Conservation (phyloP, 1,140 invertebrate genomes). For the Drosophila quadrilineata region DNA sequence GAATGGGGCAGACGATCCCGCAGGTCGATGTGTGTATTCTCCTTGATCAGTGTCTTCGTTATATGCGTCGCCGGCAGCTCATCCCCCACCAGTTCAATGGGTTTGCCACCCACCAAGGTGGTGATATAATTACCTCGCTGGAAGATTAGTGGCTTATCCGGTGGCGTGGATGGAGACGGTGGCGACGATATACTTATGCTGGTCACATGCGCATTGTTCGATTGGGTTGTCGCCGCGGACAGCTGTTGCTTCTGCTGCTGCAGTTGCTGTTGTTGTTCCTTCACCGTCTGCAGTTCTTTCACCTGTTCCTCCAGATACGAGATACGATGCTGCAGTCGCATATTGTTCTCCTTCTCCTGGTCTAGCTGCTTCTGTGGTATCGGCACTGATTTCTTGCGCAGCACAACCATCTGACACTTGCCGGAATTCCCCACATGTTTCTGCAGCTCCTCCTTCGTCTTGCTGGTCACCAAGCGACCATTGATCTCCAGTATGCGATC, state of each 20-base stretch:
- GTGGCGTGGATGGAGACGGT: conserved; percentile 63
- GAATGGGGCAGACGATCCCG: conserved; percentile 46
- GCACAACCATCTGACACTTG: conserved; percentile 83
- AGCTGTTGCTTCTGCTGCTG: conserved; percentile 23
- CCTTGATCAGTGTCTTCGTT: conserved; percentile 78
- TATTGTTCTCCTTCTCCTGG: conserved; percentile 87
- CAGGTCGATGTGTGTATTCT: conserved; percentile 70
- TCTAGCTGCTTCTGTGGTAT: conserved; percentile 64
- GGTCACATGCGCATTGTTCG: conserved; percentile 66
- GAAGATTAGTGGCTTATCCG: conserved; percentile 73
- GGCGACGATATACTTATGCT: conserved; percentile 81
- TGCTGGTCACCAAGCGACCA: conserved; percentile 88
- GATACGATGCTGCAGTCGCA: conserved; percentile 91
- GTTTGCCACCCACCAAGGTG: conserved; percentile 78
- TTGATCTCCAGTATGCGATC: conserved; percentile 93
- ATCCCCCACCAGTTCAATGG: conserved; percentile 69
- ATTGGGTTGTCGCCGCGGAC: conserved; percentile 11
- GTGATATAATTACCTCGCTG: conserved; percentile 81
- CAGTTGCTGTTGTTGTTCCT: conserved; percentile 40
- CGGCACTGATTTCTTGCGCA: conserved; percentile 81
- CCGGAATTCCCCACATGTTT: conserved; percentile 75
- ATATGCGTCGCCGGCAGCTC: conserved; percentile 53
- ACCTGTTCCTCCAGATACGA: conserved; percentile 95
- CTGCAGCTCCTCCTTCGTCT: conserved; percentile 86
- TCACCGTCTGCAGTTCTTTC: conserved; percentile 84